Conservation (phyloP, 2,113 vertebrate species). For the Cyprinodon brontotheroides region DNA sequence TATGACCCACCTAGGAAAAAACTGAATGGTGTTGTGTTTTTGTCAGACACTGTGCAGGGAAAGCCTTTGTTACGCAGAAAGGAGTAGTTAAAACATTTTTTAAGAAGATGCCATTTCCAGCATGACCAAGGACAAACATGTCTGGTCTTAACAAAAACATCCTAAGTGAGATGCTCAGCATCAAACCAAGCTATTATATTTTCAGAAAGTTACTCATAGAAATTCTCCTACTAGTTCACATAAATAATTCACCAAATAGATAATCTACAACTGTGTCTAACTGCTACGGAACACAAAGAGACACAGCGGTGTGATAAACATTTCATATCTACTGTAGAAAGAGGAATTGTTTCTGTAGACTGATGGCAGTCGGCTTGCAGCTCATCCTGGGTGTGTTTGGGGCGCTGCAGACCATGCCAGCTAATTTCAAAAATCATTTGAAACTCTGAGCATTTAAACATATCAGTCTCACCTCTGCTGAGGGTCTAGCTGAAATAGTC, state of each 20-base stretch:
- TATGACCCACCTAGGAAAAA: conserved; percentile 37
- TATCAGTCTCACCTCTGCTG: conserved; percentile 30
- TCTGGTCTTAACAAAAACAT: conserved; percentile 61
- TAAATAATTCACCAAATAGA: conserved; percentile 76
- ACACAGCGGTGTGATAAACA: conserved; percentile 75
- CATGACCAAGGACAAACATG: conserved; percentile 43
- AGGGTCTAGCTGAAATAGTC: conserved; percentile 23
- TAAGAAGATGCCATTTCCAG: conserved; percentile 34
- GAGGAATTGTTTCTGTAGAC: conserved; percentile 45
- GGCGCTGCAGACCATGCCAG: conserved; percentile 30
- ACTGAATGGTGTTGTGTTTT: conserved; percentile 39
- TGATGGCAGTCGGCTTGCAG: conserved; percentile 55
- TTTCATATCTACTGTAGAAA: conserved; percentile 61
- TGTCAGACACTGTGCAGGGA: conserved; percentile 43
- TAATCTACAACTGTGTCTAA: conserved; percentile 73
- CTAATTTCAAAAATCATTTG: conserved; percentile 33
- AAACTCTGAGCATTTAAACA: conserved; percentile 34
- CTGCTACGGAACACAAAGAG: conserved; percentile 73
- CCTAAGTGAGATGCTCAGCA: conserved; percentile 75
- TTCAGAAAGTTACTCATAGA: conserved; percentile 64
- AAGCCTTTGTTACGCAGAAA: conserved; percentile 41
- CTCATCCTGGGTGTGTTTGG: conserved; percentile 34
- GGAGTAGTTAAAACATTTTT: conserved; percentile 43
- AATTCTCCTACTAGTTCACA: conserved; percentile 71
- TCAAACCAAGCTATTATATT: conserved; percentile 61